phyloP scores from a whole-genome alignment of 2,113 vertebrate genomes.

The Cnemophilus loriae region DNA sequence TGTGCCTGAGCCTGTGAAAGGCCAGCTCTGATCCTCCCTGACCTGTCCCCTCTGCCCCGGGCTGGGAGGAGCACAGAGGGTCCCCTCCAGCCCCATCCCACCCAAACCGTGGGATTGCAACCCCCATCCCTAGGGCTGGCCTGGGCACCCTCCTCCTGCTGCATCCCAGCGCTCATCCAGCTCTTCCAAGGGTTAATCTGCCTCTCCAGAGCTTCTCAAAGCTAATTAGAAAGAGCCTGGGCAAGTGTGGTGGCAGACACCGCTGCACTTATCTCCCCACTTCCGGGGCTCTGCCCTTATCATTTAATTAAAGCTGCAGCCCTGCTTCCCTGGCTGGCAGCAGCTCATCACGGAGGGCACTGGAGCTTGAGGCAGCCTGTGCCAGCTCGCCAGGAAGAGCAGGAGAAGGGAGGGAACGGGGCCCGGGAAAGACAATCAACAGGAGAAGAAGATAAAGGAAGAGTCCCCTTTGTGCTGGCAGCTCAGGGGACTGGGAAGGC shows the following conservation, averaged over 20 bases:
- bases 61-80: fast-evolving
- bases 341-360: conserved; percentile 58
- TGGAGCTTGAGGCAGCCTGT: conserved; percentile 41
- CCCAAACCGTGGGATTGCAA: fast-evolving
- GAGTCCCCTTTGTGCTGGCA: not conserved
- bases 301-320: conserved; percentile 70
- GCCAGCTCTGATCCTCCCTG: not conserved
- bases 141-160: not conserved
- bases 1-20: not conserved
- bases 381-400: not conserved
- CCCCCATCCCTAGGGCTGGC: not conserved
- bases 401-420: not conserved
- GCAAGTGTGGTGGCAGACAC: conserved; percentile 42
- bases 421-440: not conserved
- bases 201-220: not conserved
- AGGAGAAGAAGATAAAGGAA: not conserved
- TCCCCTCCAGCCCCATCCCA: not conserved
- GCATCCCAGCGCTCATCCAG: not conserved
- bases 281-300: conserved; percentile 68
- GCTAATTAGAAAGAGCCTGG: conserved; percentile 52
- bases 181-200: conserved; percentile 28
- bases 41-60: not conserved
- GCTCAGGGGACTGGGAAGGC: not conserved
- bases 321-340: conserved; percentile 38
- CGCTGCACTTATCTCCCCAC: conserved; percentile 46